Evolutionary conservation across 2,113 vertebrate species (phyloP).

Genomic region (Hypanus sabinus): DNA sequence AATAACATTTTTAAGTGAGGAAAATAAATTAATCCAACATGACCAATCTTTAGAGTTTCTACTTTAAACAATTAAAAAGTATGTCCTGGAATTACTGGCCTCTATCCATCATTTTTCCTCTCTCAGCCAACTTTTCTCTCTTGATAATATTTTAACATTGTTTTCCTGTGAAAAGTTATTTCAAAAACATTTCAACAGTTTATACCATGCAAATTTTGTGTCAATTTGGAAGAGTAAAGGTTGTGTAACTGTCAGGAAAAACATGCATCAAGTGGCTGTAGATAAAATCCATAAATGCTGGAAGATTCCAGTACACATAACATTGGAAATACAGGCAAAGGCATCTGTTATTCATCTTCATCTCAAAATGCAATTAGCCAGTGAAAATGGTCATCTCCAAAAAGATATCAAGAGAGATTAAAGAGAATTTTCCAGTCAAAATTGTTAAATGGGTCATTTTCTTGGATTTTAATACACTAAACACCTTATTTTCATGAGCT

Average conservation of each 20-base stretch:
- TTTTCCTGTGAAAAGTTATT: not conserved
- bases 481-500: not conserved
- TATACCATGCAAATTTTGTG: not conserved
- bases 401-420: not conserved
- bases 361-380: not conserved
- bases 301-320: not conserved
- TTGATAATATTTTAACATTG: not conserved
- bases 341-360: not conserved
- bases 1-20: not conserved
- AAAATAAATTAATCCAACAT: not conserved
- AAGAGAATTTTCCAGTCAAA: not conserved
- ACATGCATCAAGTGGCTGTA: not conserved
- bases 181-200: not conserved
- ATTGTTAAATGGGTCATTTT: not conserved
- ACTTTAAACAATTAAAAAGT: not conserved
- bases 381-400: not conserved
- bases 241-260: not conserved
- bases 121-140: not conserved
- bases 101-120: not conserved
- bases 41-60: not conserved
- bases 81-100: not conserved
- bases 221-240: not conserved
- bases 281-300: not conserved
- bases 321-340: not conserved
- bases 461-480: not conserved